phyloP scores from a whole-genome alignment of 2,113 vertebrate species.

The Etia nguti region DNA sequence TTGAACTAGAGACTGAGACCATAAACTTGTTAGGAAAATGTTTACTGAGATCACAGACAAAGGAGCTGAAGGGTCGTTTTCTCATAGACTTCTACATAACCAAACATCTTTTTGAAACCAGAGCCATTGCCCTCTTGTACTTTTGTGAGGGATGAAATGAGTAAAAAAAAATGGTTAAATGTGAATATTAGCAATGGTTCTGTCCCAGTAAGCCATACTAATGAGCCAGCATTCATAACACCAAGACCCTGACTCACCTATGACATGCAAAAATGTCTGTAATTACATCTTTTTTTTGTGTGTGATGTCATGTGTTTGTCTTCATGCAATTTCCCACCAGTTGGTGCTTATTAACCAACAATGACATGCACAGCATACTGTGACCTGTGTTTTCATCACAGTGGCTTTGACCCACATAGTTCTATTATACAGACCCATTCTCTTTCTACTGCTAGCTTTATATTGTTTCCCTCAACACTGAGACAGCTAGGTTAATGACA shows the following conservation, averaged over 20 bases:
- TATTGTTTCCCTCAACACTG: not conserved
- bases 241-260: not conserved
- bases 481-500: not conserved
- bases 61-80: not conserved
- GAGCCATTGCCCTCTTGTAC: not conserved
- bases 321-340: not conserved
- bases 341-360: not conserved
- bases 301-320: not conserved
- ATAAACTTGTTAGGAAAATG: not conserved
- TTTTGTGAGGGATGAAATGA: not conserved
- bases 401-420: slow-evolving; percentile 34
- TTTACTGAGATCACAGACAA: not conserved
- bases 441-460: not conserved
- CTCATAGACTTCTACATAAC: not conserved
- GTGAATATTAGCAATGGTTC: accelerated
- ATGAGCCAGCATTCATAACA: accelerated
- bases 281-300: not conserved
- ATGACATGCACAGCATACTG: not conserved
- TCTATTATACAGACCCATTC: not conserved
- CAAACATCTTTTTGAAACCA: accelerated
- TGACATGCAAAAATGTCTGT: not conserved
- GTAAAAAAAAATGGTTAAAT: not conserved
- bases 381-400: slow-evolving; percentile 10
- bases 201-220: not conserved
- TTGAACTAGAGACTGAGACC: not conserved